Evolutionary conservation across 92 coral and sea anemone genomes (phyloP).

Genomic region (Parazoanthus atlanticus): DNA sequence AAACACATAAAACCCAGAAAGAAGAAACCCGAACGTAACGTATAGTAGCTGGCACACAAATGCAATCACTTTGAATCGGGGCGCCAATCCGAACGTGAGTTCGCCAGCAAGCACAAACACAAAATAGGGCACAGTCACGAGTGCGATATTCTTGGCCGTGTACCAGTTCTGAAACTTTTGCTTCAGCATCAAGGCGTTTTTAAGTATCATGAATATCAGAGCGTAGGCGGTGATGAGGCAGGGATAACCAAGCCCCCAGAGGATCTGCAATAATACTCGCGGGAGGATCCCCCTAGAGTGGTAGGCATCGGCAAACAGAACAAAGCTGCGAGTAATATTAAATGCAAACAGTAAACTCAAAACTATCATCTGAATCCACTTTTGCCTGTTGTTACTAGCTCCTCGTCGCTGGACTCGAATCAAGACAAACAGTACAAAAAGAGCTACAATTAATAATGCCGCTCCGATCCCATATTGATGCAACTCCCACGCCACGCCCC

Average conservation of each 20-base stretch:
- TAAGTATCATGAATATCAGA: slow-evolving; percentile 71
- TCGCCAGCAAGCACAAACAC: slow-evolving; percentile 71
- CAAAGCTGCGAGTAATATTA: slow-evolving; percentile 57
- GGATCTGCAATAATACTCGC: slow-evolving; percentile 45
- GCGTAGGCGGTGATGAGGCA: slow-evolving; percentile 74
- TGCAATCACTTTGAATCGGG: slow-evolving; percentile 52
- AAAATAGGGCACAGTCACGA: slow-evolving; percentile 74
- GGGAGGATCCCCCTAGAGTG: slow-evolving; percentile 63
- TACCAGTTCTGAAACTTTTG: slow-evolving; percentile 81
- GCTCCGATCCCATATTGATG: slow-evolving; percentile 77
- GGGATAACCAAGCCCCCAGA: slow-evolving; percentile 86
- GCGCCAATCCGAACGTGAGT: slow-evolving; percentile 60
- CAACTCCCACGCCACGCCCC: slow-evolving; percentile 82
- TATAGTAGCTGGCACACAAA: slow-evolving; percentile 76
- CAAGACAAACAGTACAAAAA: slow-evolving; percentile 43
- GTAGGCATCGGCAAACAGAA: slow-evolving; percentile 67
- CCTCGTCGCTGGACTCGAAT: slow-evolving; percentile 39
- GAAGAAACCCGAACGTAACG: slow-evolving; percentile 50
- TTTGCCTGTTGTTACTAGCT: slow-evolving; percentile 31
- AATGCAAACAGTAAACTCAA: slow-evolving; percentile 53
- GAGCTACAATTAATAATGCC: slow-evolving; percentile 45
- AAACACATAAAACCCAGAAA: slow-evolving; percentile 60
- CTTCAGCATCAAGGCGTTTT: slow-evolving; percentile 71
- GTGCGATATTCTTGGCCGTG: slow-evolving; percentile 68
- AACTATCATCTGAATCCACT: slow-evolving; percentile 66